Base-by-base conservation (phyloP, 1,140 invertebrate species). In the Melanaphis sacchari region DNA sequence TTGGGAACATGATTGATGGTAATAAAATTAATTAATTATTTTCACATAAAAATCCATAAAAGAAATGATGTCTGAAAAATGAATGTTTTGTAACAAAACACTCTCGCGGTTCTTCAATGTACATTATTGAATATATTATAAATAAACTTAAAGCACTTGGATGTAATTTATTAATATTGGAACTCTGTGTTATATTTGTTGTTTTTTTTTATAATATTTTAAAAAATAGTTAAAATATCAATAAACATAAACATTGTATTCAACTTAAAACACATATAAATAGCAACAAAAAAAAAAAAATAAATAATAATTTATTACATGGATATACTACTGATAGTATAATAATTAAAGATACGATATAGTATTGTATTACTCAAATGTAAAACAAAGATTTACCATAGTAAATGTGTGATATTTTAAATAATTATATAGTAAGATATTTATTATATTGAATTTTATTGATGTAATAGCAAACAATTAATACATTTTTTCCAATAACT, bases 21-120 rank as follows among this genome's bases (percentile, higher is more conserved):
- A 40, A 66, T 31, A 91, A 91, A 66, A 91, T 66, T 31, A 59
- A 91, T 40, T 52, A 90, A 90, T 90, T 90, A 89, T 49, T 31
- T 90, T 90, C 21, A 15, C 22, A 41, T 31, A 7, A 88, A 88
- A 88, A 88, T 88, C 31, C 85, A 41, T 87, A 84, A 87, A 87
- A 87, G 84, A 87, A 87, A 26, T 43, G 31, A 87, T 43, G 41
- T 88, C 41, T 46, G 85, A 88, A 46, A 88, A 88, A 88, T 88
- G n/a, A 46, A 88, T 46, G 85, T n/a, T 88, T 49, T 88, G 43
- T 88, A 43, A n/a, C 84, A 87, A 87, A 46, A 88, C 85, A n/a
- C 43, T 31, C 43, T 36, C 31, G 43, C 31, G 43, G 31, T 43
- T 46, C 26, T 88, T 88, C 43, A 46, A 88, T 88, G 46, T 46